Base-by-base conservation (phyloP, 1,140 invertebrate species). In the Zeugodacus cucurbitae region DNA sequence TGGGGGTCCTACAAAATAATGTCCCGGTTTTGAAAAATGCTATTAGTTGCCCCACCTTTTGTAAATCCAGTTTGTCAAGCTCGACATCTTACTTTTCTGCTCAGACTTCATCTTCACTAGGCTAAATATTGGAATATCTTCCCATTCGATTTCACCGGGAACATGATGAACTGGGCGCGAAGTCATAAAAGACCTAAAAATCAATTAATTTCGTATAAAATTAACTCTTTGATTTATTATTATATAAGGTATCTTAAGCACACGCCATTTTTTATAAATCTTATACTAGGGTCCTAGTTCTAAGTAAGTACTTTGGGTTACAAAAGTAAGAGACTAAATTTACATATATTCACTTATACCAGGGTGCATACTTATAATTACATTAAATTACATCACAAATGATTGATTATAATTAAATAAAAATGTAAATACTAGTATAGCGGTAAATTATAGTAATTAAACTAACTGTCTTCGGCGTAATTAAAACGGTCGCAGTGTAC, bases 401-500 rank as follows among this genome's bases (percentile, higher is more conserved):
- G 34, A 22, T 22, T 41, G 26, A 67, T 17, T 67, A 67, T 3
- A 11, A 29, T 67, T 62, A 62, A 62, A 62, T 62, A 62, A 26
- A 62, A 59, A 62, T n/a, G 8, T n/a, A 62, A 8, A n/a, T 26
- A 62, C 22, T 2, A 26, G 10, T 62, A 20, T 20, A 54, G 14
- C 48, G 2, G 48, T 54, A 54, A 54, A 54, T 54, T 54, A 62
- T 62, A 62, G 26, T 26, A 62, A 62, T 62, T 62, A 67, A 78
- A 78, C 17, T 41, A 82, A 82, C 74, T 82, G 37, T 29, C 37
- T 37, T n/a, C 74, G 26, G 41, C n/a, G 22, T 26, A 82, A 87
- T 89, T 64, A 89, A 86, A 89, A 89, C 44, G 88, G 88, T 57
- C 88, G 87, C 41, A 89, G 44, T 32, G 88, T 88, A 41, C 87